Evolutionary conservation across 2,113 vertebrate species (phyloP).

Genomic region (Rynchops niger): DNA sequence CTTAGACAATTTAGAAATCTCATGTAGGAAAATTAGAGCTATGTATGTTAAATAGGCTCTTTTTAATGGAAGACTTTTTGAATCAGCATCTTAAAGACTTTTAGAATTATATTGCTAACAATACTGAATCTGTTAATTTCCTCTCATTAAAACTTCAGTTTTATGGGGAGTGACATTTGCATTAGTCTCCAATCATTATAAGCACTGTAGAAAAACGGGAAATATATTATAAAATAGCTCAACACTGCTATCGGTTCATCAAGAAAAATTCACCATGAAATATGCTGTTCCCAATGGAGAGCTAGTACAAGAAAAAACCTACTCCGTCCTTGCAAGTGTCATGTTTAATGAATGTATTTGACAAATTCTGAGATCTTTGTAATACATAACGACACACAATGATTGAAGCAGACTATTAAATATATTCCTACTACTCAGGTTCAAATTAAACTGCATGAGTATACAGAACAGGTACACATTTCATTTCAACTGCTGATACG

Average conservation of each 20-base stretch:
- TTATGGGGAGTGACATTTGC: conserved; percentile 6
- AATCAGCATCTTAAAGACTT: neutral
- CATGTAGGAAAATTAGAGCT: neutral
- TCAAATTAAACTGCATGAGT: conserved; percentile 13
- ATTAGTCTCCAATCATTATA: conserved; percentile 13
- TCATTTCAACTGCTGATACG: neutral
- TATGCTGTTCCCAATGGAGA: conserved; percentile 34
- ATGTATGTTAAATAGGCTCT: neutral
- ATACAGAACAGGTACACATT: neutral
- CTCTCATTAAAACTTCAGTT: neutral
- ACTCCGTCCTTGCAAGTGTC: conserved; percentile 10
- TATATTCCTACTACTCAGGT: conserved; percentile 9
- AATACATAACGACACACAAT: conserved; percentile 7
- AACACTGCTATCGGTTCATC: conserved; percentile 21
- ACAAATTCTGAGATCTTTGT: conserved; percentile 52
- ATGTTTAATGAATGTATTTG: conserved; percentile 63
- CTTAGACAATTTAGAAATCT: neutral
- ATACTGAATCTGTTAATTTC: conserved; percentile 10
- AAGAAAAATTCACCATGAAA: conserved; percentile 37
- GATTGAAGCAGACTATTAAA: conserved; percentile 46
- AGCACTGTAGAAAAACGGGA: neutral
- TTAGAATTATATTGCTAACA: conserved; percentile 8
- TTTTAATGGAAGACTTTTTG: neutral
- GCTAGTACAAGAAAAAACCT: conserved; percentile 33
- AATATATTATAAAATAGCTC: conserved; percentile 45